These are phyloP conservation scores for Eumerus sabulonum DNA, from an alignment of 2,888 invertebrate species.

Conservation along the genomic window DNA sequence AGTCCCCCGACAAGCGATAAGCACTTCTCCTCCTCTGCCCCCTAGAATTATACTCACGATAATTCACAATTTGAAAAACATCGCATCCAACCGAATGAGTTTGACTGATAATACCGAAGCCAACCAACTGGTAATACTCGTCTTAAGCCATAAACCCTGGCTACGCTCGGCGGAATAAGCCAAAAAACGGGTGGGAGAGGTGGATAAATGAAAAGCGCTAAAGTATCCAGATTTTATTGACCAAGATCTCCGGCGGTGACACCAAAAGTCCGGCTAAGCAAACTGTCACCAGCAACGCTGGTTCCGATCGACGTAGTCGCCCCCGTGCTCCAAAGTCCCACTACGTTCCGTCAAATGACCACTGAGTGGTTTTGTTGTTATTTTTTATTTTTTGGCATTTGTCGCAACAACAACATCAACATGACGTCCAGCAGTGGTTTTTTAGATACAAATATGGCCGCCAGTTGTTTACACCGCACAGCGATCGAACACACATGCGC, in stretches of 20 bases:
- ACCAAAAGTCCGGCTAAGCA: slow-evolving; percentile 34
- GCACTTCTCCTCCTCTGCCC: slow-evolving; percentile 24
- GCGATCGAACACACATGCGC: slow-evolving; percentile 32
- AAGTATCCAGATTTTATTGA: slow-evolving; percentile 53
- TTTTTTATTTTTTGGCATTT: too few species aligned
- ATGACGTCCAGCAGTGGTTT: slow-evolving; percentile 37
- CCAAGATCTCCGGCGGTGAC: slow-evolving; percentile 36
- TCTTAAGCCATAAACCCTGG: neutral
- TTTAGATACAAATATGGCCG: slow-evolving; percentile 64
- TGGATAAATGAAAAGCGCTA: slow-evolving; percentile 5
- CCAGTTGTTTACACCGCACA: slow-evolving; percentile 48
- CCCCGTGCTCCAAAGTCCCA: neutral
- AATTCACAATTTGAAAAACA: slow-evolving; percentile 48
- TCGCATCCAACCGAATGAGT: slow-evolving; percentile 56
- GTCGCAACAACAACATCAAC: slow-evolving; percentile 1
- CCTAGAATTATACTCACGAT: slow-evolving; percentile 61
- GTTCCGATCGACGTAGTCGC: neutral
- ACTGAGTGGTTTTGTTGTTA: slow-evolving; percentile 47
- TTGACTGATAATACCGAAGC: slow-evolving; percentile 56
- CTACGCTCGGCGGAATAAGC: neutral
- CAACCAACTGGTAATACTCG: slow-evolving; percentile 63
- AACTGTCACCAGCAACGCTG: slow-evolving; percentile 23
- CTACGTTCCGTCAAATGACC: slow-evolving; percentile 50
- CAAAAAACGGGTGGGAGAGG: slow-evolving; percentile 17
- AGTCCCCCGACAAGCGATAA: slow-evolving; percentile 22